These are phyloP conservation scores for Rhyacophila brunnea DNA, from an alignment of 1,140 invertebrate genomes.

Conservation along the genomic window DNA sequence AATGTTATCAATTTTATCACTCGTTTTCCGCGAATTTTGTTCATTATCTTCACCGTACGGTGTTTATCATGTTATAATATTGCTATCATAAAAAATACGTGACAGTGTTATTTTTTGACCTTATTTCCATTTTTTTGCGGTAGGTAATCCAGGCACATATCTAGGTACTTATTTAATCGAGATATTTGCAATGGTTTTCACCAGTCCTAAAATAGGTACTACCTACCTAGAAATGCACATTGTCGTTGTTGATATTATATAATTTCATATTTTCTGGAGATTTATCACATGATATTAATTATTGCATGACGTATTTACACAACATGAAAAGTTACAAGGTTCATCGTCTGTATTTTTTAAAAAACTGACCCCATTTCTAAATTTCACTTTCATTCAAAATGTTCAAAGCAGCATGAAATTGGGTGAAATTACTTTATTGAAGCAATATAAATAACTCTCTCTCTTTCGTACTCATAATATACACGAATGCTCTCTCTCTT, in stretches of 20 bases:
- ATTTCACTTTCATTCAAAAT: slow-evolving; percentile 32
- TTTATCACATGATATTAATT: too few relatives aligned
- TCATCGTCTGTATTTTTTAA: slow-evolving; percentile 3
- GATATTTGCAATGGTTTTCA: too few relatives aligned
- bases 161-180: too few relatives aligned
- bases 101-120: background rate
- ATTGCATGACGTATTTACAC: too few relatives aligned
- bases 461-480: slow-evolving; percentile 8
- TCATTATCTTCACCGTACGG: too few relatives aligned
- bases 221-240: too few relatives aligned
- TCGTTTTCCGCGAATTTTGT: too few relatives aligned
- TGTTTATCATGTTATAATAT: too few relatives aligned
- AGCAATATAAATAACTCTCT: background rate
- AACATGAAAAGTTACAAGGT: slow-evolving; percentile 9
- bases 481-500: background rate
- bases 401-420: slow-evolving; percentile 12
- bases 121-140: background rate
- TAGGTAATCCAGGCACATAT: background rate
- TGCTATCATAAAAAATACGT: background rate
- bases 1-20: too few relatives aligned
- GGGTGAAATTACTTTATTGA: slow-evolving; percentile 9
- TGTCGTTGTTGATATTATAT: too few relatives aligned
- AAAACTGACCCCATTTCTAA: slow-evolving; percentile 17
- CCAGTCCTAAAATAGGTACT: too few relatives aligned
- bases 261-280: too few relatives aligned